A percentile compares a stretch with the other conserved stretches of the same genome.
Evolutionary conservation across 2,797 vertebrate species (phyloP).

Genomic region (Anguilla pacifica): DNA sequence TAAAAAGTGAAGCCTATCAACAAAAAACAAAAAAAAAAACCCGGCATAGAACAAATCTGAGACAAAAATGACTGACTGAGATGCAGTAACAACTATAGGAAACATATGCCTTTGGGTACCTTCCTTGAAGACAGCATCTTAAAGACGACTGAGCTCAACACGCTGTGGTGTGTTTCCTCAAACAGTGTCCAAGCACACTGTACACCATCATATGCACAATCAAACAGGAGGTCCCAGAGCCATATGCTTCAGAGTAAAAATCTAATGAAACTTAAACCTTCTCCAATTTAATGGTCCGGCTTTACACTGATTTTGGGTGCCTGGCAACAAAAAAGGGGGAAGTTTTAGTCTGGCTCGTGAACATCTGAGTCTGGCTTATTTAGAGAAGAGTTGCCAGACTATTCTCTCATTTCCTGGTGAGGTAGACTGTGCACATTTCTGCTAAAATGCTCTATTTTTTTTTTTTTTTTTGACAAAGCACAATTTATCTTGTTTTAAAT

Average conservation of each 20-base stretch:
- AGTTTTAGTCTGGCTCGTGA: slow-evolving; percentile 1
- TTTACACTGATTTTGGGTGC: neutral
- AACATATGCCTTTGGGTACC: neutral
- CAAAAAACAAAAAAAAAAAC: too few relatives aligned
- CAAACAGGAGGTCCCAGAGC: neutral
- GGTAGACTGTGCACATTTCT: neutral
- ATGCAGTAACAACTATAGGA: neutral
- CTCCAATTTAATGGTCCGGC: neutral
- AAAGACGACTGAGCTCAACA: neutral
- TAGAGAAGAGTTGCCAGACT: neutral
- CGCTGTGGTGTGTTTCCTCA: neutral
- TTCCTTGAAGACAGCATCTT: neutral
- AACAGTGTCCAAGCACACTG: neutral
- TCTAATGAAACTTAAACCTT: neutral
- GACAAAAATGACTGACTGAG: neutral
- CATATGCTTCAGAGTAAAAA: slow-evolving; percentile 3
- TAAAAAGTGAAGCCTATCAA: neutral
- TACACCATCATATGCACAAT: neutral
- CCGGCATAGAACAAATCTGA: neutral
- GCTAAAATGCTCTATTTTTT: neutral
- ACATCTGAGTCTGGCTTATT: neutral
- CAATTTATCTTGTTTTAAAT: neutral
- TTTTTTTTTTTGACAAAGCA: neutral
- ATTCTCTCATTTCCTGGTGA: neutral
- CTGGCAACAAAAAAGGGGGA: neutral